Conservation (phyloP, 2,888 invertebrate species). For the Coleophora flavipennella region DNA sequence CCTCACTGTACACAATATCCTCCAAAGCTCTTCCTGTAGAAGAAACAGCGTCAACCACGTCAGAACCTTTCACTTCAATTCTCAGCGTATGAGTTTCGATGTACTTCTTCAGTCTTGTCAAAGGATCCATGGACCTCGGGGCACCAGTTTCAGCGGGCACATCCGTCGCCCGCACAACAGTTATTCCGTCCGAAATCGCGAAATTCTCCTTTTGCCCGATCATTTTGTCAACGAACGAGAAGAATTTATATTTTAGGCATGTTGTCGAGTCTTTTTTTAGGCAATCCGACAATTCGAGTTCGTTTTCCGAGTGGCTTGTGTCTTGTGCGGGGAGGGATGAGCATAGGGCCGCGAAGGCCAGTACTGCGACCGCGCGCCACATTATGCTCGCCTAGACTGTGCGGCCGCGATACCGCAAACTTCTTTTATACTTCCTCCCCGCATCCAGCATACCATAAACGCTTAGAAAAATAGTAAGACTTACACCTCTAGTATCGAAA, state of each 20-base stretch:
- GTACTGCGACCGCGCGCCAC: slow-evolving; percentile 48
- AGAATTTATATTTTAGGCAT: slow-evolving; percentile 89
- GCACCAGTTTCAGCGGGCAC: slow-evolving; percentile 82
- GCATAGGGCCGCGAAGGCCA: slow-evolving; percentile 63
- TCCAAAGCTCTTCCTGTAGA: slow-evolving; percentile 86
- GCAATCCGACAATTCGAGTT: slow-evolving; percentile 86
- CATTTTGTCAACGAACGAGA: slow-evolving; percentile 89
- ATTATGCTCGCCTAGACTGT: slow-evolving; percentile 50
- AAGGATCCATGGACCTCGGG: slow-evolving; percentile 80
- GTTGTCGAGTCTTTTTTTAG: slow-evolving; percentile 86
- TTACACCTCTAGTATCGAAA: slow-evolving; percentile 14
- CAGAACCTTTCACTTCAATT: slow-evolving; percentile 87
- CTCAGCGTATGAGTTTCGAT: slow-evolving; percentile 86
- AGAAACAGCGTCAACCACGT: slow-evolving; percentile 85
- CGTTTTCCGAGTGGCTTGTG: slow-evolving; percentile 80
- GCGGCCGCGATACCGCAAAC: slow-evolving; percentile 37
- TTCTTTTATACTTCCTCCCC: slow-evolving; percentile 57
- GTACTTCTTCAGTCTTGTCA: slow-evolving; percentile 81
- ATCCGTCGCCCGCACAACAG: slow-evolving; percentile 82
- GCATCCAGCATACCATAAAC: slow-evolving; percentile 37
- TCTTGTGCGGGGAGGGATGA: slow-evolving; percentile 81
- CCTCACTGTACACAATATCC: slow-evolving; percentile 77
- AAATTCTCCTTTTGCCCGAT: slow-evolving; percentile 85
- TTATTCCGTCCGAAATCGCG: slow-evolving; percentile 85
- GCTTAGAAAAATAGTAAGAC: slow-evolving; percentile 9